phyloP scores from a whole-genome alignment of 2,113 vertebrate genomes.

The Daubentonia madagascariensis region DNA sequence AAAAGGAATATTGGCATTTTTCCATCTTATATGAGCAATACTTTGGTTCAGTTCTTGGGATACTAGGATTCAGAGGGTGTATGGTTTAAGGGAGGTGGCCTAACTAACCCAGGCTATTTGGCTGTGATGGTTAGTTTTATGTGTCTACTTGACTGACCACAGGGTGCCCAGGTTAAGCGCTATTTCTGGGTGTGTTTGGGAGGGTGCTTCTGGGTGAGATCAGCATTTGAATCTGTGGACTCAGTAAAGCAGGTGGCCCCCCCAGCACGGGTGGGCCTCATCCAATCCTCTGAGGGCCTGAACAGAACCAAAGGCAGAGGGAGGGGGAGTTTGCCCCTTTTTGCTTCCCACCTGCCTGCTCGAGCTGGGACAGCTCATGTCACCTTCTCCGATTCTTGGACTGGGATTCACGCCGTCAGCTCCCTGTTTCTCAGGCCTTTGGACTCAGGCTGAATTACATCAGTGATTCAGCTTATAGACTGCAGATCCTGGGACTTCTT shows the following conservation, averaged over 20 bases:
- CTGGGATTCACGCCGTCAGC: background rate
- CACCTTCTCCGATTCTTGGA: background rate
- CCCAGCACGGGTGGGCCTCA: no score
- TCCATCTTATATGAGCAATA: background rate
- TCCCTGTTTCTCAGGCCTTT: background rate
- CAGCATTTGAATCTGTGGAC: background rate
- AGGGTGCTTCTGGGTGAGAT: background rate
- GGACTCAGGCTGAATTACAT: background rate
- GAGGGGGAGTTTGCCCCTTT: background rate
- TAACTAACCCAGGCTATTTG: background rate
- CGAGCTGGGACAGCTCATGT: background rate
- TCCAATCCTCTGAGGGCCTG: background rate
- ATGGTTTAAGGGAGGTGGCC: background rate
- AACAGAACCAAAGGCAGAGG: background rate
- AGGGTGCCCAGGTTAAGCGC: background rate
- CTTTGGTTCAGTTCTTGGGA: background rate
- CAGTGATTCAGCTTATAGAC: background rate
- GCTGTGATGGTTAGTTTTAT: background rate
- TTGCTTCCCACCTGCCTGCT: background rate
- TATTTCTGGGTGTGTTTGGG: background rate
- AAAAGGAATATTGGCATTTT: background rate
- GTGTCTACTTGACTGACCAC: background rate
- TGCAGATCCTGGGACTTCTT: background rate
- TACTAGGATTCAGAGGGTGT: background rate
- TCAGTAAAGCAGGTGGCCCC: background rate